Conservation (phyloP, 1,140 invertebrate species). For the Manduca sexta region DNA sequence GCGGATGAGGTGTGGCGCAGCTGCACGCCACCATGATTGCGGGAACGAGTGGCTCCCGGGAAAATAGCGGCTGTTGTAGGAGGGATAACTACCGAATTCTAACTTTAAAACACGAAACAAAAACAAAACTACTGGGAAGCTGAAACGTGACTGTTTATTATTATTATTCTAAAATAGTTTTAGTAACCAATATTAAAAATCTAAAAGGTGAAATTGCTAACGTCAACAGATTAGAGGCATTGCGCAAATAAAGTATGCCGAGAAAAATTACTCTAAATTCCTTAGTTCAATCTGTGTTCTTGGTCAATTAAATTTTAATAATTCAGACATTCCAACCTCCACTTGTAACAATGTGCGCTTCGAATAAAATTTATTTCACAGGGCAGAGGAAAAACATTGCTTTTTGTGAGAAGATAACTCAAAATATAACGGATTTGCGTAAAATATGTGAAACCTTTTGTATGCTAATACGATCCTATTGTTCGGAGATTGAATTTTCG, state of each 20-base stretch:
- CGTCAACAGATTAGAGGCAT: too few relatives aligned
- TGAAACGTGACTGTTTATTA: not conserved
- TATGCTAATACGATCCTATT: slow-evolving; percentile 71
- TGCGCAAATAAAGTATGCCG: too few relatives aligned
- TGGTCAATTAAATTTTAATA: slow-evolving; percentile 25
- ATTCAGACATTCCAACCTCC: slow-evolving; percentile 18
- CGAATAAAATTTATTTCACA: slow-evolving; percentile 53
- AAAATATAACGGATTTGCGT: slow-evolving; percentile 68
- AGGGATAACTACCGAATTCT: not conserved
- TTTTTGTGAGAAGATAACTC: slow-evolving; percentile 62
- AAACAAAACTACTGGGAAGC: too few relatives aligned
- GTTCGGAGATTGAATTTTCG: slow-evolving; percentile 70
- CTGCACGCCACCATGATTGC: slow-evolving; percentile 20
- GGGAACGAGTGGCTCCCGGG: not conserved
- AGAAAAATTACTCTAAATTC: not conserved
- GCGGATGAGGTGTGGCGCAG: slow-evolving; percentile 7
- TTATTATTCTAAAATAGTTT: not conserved
- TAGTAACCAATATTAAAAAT: too few relatives aligned
- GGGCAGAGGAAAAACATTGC: slow-evolving; percentile 47
- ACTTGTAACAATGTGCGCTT: slow-evolving; percentile 24
- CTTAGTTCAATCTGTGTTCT: not conserved
- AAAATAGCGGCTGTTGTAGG: too few relatives aligned
- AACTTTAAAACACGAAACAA: not conserved
- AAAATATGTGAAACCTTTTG: slow-evolving; percentile 70
- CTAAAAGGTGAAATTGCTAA: too few relatives aligned